phyloP scores from a whole-genome alignment of 2,113 vertebrate species.

The Pterocles orientalis region DNA sequence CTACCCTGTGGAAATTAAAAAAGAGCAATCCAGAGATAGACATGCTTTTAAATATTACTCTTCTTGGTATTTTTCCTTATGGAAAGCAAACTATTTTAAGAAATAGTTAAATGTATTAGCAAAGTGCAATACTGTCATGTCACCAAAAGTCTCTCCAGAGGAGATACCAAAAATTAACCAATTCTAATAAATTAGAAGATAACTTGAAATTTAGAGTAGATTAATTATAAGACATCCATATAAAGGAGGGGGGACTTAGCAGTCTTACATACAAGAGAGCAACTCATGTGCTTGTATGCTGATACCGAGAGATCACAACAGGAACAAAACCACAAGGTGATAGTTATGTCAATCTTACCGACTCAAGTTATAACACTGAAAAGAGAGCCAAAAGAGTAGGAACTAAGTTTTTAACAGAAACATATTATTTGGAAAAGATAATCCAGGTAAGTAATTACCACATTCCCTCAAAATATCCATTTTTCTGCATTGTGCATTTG shows the following conservation, averaged over 20 bases:
- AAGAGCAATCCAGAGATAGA: not conserved
- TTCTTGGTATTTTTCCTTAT: not conserved
- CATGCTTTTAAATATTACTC: not conserved
- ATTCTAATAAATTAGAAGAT: conserved; percentile 45
- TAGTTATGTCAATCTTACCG: not conserved
- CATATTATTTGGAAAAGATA: not conserved
- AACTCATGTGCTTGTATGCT: not conserved
- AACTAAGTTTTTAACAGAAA: not conserved
- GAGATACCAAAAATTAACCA: conserved; percentile 10
- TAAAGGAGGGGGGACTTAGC: not conserved
- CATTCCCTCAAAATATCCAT: not conserved
- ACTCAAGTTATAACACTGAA: not conserved
- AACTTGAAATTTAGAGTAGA: not conserved
- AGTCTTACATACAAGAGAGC: not conserved
- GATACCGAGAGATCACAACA: not conserved
- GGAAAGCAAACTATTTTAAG: not conserved
- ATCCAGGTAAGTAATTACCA: not conserved
- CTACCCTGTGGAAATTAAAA: not conserved
- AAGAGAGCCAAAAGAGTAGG: not conserved
- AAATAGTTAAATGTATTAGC: not conserved
- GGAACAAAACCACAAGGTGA: not conserved
- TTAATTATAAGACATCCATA: not conserved
- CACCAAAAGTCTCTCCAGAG: not conserved
- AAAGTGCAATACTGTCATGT: not conserved
- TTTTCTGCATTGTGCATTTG: not conserved